These are phyloP conservation scores for Calephelis nemesis DNA, from an alignment of 1,140 invertebrate genomes.

Conservation along the genomic window DNA sequence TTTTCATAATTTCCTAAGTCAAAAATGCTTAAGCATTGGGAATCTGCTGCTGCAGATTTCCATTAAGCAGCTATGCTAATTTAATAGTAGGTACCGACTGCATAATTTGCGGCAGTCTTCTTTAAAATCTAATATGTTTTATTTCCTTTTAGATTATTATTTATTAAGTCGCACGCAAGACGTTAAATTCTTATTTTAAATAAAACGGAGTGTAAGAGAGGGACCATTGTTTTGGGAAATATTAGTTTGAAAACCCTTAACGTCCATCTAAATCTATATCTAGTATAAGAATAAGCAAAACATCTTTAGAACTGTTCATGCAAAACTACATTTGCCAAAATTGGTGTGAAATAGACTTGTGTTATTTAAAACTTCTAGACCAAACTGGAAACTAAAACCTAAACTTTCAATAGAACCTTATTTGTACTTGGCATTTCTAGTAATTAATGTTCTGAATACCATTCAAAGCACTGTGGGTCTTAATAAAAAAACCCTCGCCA, in stretches of 20 bases:
- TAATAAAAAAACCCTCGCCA: too few species aligned
- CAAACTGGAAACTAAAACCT: neutral
- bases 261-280: constrained; percentile 1
- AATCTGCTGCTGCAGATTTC: too few species aligned
- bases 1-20: too few species aligned
- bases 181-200: neutral
- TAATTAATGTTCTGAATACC: neutral
- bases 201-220: neutral
- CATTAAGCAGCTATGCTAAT: too few species aligned
- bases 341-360: neutral
- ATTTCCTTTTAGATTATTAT: too few species aligned
- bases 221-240: neutral
- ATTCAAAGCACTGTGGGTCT: too few species aligned
- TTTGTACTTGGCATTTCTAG: neutral
- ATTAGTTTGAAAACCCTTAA: neutral
- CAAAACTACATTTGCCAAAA: neutral
- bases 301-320: constrained; percentile 5
- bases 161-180: too few species aligned
- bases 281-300: neutral
- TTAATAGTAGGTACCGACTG: too few species aligned
- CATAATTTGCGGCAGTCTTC: too few species aligned
- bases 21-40: too few species aligned
- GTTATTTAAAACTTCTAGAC: neutral
- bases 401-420: neutral
- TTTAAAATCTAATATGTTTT: too few species aligned